phyloP scores from a whole-genome alignment of 2,797 vertebrate genomes.

The Mus caroli region DNA sequence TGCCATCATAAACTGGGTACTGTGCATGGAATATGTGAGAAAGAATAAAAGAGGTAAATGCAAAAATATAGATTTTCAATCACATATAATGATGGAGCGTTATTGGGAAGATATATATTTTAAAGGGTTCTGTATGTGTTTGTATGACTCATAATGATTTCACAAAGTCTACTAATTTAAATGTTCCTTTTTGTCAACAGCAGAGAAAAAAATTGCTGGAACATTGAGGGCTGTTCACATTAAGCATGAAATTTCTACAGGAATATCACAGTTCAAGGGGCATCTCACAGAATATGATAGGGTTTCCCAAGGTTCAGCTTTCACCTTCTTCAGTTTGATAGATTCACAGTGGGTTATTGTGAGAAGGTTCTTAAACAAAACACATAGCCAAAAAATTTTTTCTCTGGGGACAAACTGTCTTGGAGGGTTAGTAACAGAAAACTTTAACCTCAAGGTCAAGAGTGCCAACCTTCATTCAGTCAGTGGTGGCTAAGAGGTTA shows the following conservation, averaged over 20 bases:
- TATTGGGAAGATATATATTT: background rate
- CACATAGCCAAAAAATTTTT: constrained; percentile 44
- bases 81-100: background rate
- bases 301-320: constrained; percentile 62
- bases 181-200: constrained; percentile 33
- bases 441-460: constrained; percentile 49
- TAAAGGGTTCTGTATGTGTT: background rate
- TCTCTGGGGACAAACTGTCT: constrained; percentile 57
- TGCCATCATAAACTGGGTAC: background rate
- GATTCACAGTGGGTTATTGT: constrained; percentile 31
- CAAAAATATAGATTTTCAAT: background rate
- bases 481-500: background rate
- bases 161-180: constrained; percentile 28
- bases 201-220: constrained; percentile 38
- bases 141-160: background rate
- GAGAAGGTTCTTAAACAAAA: constrained; percentile 17
- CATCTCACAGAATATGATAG: background rate
- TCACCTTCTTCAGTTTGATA: constrained; percentile 47
- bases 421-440: constrained; percentile 38
- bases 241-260: constrained; percentile 52
- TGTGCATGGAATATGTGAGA: background rate
- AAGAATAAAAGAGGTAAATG: constrained; percentile 19
- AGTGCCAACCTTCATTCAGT: background rate
- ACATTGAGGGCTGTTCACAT: background rate
- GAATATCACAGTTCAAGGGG: constrained; percentile 55